Conservation (phyloP, 2,888 invertebrate genomes). For the Mimumesa dahlbomi region DNA sequence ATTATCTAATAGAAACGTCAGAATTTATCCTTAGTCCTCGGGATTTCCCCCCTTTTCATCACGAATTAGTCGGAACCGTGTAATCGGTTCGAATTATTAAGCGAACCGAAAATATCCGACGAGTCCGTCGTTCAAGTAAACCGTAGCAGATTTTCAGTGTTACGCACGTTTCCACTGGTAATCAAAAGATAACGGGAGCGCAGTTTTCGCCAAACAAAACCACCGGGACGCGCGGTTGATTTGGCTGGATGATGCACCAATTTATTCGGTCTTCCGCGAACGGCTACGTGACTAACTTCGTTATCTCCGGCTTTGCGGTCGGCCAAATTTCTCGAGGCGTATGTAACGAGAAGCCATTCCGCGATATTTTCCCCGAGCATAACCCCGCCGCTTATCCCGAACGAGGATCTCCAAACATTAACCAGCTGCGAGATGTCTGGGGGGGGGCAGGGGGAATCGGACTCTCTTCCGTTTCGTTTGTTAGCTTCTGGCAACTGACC, state of each 20-base stretch:
- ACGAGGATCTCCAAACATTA: not conserved
- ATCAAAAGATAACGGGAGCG: slow-evolving; percentile 10
- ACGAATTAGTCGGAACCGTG: too few relatives aligned
- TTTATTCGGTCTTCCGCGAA: slow-evolving; percentile 9
- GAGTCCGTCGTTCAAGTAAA: not conserved
- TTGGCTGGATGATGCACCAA: not conserved
- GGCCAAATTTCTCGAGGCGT: not conserved
- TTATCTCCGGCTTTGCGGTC: not conserved
- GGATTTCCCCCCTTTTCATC: slow-evolving; percentile 1
- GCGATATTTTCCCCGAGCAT: not conserved
- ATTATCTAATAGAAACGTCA: too few relatives aligned
- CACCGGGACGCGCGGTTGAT: not conserved
- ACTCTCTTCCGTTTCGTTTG: not conserved
- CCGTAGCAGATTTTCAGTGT: not conserved
- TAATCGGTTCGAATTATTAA: too few relatives aligned
- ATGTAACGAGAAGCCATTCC: not conserved
- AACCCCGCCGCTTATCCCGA: not conserved
- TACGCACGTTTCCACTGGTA: not conserved
- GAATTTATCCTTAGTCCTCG: not conserved
- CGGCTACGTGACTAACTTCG: not conserved
- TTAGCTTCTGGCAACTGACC: not conserved
- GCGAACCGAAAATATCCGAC: not conserved
- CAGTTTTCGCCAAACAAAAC: not conserved
- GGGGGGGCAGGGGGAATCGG: not conserved
- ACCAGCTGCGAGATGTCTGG: not conserved